Base-by-base conservation (phyloP, 35 echinoderm and acorn worm species). In the Lytechinus pictus region DNA sequence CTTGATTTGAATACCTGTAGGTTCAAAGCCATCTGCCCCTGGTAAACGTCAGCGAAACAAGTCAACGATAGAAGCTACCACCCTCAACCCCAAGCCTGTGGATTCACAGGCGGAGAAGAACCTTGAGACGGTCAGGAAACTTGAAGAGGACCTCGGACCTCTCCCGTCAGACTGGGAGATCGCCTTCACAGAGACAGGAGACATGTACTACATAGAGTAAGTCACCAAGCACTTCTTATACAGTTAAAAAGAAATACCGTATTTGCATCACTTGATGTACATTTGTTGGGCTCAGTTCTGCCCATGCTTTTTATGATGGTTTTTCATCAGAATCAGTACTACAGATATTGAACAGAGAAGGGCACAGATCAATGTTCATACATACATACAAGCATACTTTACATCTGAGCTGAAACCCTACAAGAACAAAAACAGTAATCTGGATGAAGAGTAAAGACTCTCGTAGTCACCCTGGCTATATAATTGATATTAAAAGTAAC, bases 201-300 rank as follows among this genome's bases (percentile, higher is more conserved):
- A 99, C 87, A 97, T 99, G 95, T 99, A 99, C 94, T 99, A 96
- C 88, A 99, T 99, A 27, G 95, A 99, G 98, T 99, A 95, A 97
- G 98, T 98, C 7, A 87, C 9, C n/a, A 27, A 51, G 86, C 16
- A 28, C 86, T 27, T 27, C 33, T 87, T 9, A 1, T 44, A 44
- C 33, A 2, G 33, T 44, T 44, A 44, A 44, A 44, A 44, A 44
- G 33, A 44, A 44, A 44, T 44, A 44, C 33, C 33, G 33, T 44
- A 44, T 44, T 44, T 44, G 33, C 33, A 44, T 44, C 33, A 44
- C 33, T 44, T 44, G 33, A 44, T 44, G 33, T 44, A 44, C 33
- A 44, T 44, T 44, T 44, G 33, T 44, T 44, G 33, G 33, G 33
- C 33, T 44, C 33, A 44, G 33, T 44, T 44, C 33, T 44, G 33